Percentiles rank a stretch among this genome's conserved stretches.
Conservation (phyloP, 2,888 invertebrate species). For the Xiphydria camelus region DNA sequence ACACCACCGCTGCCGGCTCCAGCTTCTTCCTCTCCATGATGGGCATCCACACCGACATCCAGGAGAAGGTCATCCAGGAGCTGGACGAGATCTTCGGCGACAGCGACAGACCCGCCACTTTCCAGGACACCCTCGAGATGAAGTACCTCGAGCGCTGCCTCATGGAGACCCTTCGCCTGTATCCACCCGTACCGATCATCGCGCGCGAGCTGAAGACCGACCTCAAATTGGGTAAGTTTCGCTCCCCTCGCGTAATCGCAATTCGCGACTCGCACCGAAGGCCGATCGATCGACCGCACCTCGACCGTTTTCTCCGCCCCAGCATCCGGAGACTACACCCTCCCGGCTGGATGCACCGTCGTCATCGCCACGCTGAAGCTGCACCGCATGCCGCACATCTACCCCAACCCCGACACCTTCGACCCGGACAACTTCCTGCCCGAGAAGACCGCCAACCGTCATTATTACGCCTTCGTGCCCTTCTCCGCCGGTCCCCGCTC, state of each 20-base stretch:
- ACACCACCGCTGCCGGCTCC: conserved; percentile 83
- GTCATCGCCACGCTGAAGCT: conserved; percentile 69
- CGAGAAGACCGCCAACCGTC: conserved; percentile 73
- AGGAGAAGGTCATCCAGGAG: conserved; percentile 74
- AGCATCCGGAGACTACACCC: conserved; percentile 66
- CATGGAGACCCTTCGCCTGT: conserved; percentile 76
- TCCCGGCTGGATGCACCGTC: conserved; percentile 74
- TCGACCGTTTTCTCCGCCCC: conserved; percentile 27
- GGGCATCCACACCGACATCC: conserved; percentile 79
- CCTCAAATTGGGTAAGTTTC: conserved; percentile 65
- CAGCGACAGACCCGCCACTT: conserved; percentile 75
- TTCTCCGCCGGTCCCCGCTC: conserved; percentile 82
- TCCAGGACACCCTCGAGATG: conserved; percentile 78
- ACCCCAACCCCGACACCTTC: conserved; percentile 71
- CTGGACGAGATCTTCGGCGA: conserved; percentile 77
- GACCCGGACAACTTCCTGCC: conserved; percentile 81
- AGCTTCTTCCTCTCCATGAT: conserved; percentile 84
- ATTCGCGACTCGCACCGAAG: background rate
- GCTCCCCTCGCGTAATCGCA: too few species aligned
- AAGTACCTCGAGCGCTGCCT: conserved; percentile 80
- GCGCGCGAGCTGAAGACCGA: conserved; percentile 73
- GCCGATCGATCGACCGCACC: background rate
- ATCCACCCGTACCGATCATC: conserved; percentile 79
- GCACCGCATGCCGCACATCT: conserved; percentile 70
- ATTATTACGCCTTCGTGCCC: conserved; percentile 79